Evolutionary conservation across 2,888 invertebrate species (phyloP).

Genomic region (Blastobasis lacticolella): DNA sequence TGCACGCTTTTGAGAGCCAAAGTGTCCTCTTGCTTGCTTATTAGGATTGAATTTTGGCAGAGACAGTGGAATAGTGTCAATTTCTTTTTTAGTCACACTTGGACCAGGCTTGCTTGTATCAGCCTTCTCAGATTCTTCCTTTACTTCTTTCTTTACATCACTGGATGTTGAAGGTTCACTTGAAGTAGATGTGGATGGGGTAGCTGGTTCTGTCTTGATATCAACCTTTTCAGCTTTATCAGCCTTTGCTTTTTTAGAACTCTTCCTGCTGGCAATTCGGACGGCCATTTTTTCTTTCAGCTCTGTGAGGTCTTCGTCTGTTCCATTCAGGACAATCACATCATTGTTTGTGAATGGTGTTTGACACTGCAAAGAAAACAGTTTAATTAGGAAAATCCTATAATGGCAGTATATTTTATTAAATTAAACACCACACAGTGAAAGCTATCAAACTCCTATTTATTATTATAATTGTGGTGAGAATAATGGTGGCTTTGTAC

Average conservation of each 20-base stretch:
- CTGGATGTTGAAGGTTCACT: constrained; percentile 15
- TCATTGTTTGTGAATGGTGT: constrained; percentile 84
- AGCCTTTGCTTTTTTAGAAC: constrained; percentile 75
- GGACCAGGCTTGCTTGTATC: constrained; percentile 18
- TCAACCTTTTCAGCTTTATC: constrained; percentile 35
- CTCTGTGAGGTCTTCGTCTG: constrained; percentile 81
- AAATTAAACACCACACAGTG: no score
- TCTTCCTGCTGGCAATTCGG: constrained; percentile 80
- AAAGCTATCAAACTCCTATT: no score
- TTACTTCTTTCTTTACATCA: constrained; percentile 36
- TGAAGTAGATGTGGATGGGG: background rate
- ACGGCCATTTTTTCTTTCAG: constrained; percentile 79
- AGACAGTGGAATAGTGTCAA: constrained; percentile 60
- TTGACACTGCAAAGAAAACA: constrained; percentile 77
- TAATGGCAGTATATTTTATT: no score
- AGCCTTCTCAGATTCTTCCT: constrained; percentile 39
- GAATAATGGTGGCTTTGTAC: no score
- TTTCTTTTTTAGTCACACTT: constrained; percentile 51
- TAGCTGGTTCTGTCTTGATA: constrained; percentile 30
- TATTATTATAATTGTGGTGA: no score
- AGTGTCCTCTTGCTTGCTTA: constrained; percentile 55
- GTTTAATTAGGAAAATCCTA: no score
- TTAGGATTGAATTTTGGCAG: constrained; percentile 62
- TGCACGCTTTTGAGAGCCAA: constrained; percentile 59
- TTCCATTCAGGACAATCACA: constrained; percentile 90